Percentiles rank a stretch among this genome's conserved stretches.
Conservation (phyloP, 2,797 vertebrate species). For the Anolis apletophallus region DNA sequence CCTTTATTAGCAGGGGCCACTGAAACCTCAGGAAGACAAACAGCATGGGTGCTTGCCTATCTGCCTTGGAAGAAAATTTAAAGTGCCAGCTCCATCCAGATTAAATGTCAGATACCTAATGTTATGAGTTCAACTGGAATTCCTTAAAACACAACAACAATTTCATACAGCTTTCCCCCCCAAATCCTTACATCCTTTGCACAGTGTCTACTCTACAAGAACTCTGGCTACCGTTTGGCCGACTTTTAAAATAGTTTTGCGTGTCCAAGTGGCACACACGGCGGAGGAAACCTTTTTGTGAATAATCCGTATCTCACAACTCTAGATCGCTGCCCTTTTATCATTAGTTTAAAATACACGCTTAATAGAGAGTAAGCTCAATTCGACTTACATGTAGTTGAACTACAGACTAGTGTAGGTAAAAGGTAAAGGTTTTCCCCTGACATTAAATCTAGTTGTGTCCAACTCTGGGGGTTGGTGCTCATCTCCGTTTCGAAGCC, state of each 20-base stretch:
- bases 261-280: not conserved
- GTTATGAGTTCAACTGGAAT: not conserved
- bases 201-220: not conserved
- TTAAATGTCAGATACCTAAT: not conserved
- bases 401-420: too few relatives aligned
- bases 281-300: not conserved
- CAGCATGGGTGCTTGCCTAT: not conserved
- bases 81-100: not conserved
- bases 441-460: too few relatives aligned
- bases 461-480: too few relatives aligned
- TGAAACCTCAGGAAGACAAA: not conserved
- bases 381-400: not conserved
- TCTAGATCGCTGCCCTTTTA: not conserved
- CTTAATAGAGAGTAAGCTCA: not conserved
- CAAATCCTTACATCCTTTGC: not conserved
- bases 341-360: not conserved
- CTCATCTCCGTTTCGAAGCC: too few relatives aligned
- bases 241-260: too few relatives aligned
- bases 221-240: not conserved
- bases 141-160: not conserved
- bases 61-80: conserved; percentile 1
- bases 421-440: too few relatives aligned
- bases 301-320: not conserved
- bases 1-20: not conserved
- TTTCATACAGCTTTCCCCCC: not conserved